These are phyloP conservation scores for Drosophila parvula DNA, from an alignment of 1,140 invertebrate species.

Conservation along the genomic window DNA sequence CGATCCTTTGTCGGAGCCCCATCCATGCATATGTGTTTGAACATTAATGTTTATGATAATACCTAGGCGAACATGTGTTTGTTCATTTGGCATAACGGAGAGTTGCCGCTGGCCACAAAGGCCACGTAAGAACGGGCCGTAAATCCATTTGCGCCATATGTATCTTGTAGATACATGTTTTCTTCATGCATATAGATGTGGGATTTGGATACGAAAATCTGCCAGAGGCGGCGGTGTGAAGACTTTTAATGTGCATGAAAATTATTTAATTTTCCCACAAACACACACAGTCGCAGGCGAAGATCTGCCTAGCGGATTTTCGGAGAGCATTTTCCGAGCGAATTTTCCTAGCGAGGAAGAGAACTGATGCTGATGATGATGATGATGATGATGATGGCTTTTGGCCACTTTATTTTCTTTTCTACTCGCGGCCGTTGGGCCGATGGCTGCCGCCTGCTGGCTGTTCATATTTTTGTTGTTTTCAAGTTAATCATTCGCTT, in stretches of 20 bases:
- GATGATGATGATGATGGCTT: slow-evolving; percentile 54
- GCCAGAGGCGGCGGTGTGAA: slow-evolving; percentile 64
- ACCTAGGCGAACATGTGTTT: slow-evolving; percentile 40
- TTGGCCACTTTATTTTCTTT: slow-evolving; percentile 76
- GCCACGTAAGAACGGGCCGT: slow-evolving; percentile 63
- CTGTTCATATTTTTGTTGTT: slow-evolving; percentile 78
- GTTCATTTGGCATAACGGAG: slow-evolving; percentile 35
- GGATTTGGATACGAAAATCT: slow-evolving; percentile 27
- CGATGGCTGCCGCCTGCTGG: not conserved
- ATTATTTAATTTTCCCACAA: slow-evolving; percentile 81
- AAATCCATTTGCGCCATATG: slow-evolving; percentile 76
- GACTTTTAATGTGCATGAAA: slow-evolving; percentile 79
- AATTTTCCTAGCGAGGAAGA: slow-evolving; percentile 36
- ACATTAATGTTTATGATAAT: slow-evolving; percentile 24
- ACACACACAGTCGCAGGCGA: slow-evolving; percentile 20
- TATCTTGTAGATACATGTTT: slow-evolving; percentile 72
- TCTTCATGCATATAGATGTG: slow-evolving; percentile 37
- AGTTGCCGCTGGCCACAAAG: slow-evolving; percentile 41
- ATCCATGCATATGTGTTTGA: slow-evolving; percentile 1
- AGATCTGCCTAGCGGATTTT: slow-evolving; percentile 26
- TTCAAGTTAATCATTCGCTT: slow-evolving; percentile 81
- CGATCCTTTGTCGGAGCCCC: not conserved
- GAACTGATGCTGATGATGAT: not conserved
- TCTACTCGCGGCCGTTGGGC: slow-evolving; percentile 39
- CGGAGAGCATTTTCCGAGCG: slow-evolving; percentile 36